A percentile compares a stretch with the other conserved stretches of the same genome.
Evolutionary conservation across 1,140 invertebrate species (phyloP).

Genomic region (Zophobas morio): DNA sequence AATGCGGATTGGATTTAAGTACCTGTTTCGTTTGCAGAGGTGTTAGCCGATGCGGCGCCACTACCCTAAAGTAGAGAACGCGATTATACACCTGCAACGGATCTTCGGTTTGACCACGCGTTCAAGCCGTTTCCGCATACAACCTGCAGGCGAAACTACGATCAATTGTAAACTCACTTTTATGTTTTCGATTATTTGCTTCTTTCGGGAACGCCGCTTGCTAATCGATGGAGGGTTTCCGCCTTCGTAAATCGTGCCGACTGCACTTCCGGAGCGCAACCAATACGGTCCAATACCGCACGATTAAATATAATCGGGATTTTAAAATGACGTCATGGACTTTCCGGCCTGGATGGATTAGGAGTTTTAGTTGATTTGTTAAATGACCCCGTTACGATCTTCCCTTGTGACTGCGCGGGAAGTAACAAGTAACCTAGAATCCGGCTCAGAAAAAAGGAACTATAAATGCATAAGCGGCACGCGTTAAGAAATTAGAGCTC

Average conservation of each 20-base stretch:
- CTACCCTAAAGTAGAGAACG: constrained; percentile 23
- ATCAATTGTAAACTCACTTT: constrained; percentile 8
- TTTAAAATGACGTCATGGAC: too few species aligned
- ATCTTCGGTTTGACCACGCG: constrained; percentile 37
- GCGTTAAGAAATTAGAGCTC: neutral
- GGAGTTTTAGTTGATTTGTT: too few species aligned
- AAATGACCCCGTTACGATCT: too few species aligned
- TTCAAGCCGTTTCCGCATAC: constrained; percentile 38
- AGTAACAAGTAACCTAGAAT: too few species aligned
- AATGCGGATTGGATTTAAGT: constrained; percentile 48
- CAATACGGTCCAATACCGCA: too few species aligned
- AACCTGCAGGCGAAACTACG: constrained; percentile 6
- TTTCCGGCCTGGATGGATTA: too few species aligned
- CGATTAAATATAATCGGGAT: too few species aligned
- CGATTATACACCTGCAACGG: constrained; percentile 25
- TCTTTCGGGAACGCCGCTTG: neutral
- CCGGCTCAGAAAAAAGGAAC: neutral
- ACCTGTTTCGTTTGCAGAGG: constrained; percentile 35
- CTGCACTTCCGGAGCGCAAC: too few species aligned
- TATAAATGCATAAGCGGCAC: neutral
- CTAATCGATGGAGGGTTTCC: neutral
- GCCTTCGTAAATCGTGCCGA: neutral
- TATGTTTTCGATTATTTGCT: neutral
- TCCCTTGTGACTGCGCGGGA: too few species aligned
- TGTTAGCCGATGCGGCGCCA: constrained; percentile 45